Percentiles rank a stretch among this genome's conserved stretches.
Evolutionary conservation across 2,797 vertebrate species (phyloP).

Genomic region (Fistularia commersonii): DNA sequence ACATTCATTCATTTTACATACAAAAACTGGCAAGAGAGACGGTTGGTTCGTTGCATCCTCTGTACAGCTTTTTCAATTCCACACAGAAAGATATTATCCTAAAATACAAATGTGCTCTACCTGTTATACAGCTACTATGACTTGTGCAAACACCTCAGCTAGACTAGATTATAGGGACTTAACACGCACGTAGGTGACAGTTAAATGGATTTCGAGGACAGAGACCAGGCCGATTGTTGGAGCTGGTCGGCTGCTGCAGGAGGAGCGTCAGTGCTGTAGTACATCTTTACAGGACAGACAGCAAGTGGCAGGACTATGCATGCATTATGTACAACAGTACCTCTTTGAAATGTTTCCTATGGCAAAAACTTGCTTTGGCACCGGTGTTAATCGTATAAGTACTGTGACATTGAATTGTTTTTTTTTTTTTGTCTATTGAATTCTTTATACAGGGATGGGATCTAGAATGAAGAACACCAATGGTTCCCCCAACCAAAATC

Average conservation of each 20-base stretch:
- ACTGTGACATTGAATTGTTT: constrained; percentile 14
- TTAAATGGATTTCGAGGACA: constrained; percentile 10
- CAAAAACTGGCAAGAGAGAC: constrained; percentile 36
- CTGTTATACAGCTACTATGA: constrained; percentile 35
- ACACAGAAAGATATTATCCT: constrained; percentile 21
- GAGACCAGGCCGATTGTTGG: constrained; percentile 9
- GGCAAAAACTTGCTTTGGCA: constrained; percentile 56
- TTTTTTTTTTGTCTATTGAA: neutral
- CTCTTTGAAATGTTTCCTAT: constrained; percentile 34
- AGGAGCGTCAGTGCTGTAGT: constrained; percentile 12
- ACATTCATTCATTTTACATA: constrained; percentile 54
- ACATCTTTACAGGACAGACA: constrained; percentile 8
- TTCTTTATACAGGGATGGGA: neutral
- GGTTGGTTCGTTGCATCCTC: constrained; percentile 43
- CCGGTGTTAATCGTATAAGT: constrained; percentile 22
- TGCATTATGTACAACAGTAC: constrained; percentile 59
- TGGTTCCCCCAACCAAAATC: neutral
- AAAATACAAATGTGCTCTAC: constrained; percentile 40
- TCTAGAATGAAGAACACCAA: no score
- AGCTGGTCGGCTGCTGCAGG: constrained; percentile 2
- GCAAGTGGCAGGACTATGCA: constrained; percentile 33
- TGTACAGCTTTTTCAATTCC: constrained; percentile 40
- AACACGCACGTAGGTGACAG: constrained; percentile 16
- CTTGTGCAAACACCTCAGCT: constrained; percentile 47
- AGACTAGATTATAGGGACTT: constrained; percentile 33